These are phyloP conservation scores for Leuciscus waleckii DNA, from an alignment of 2,797 vertebrate genomes.

Conservation along the genomic window DNA sequence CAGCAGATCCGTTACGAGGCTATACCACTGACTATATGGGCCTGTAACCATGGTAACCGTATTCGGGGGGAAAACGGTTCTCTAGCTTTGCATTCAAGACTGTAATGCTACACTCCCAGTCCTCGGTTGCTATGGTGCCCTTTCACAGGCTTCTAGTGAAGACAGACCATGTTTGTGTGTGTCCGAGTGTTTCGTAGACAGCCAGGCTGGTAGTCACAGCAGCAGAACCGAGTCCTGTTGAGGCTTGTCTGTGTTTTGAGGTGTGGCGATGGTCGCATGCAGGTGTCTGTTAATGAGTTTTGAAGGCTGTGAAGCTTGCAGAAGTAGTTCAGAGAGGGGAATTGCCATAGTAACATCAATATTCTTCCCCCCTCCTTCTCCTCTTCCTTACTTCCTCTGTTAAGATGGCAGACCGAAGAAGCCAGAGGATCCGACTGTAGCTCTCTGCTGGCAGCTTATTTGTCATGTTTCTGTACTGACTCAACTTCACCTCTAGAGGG, in stretches of 20 bases:
- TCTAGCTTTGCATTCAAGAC: slow-evolving; percentile 33
- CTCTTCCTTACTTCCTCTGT: slow-evolving; percentile 48
- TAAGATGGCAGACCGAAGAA: slow-evolving; percentile 47
- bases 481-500: slow-evolving; percentile 37
- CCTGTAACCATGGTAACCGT: slow-evolving; percentile 41
- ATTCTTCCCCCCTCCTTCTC: slow-evolving; percentile 40
- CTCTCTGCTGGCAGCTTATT: slow-evolving; percentile 26
- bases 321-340: slow-evolving; percentile 68
- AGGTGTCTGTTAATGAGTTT: slow-evolving; percentile 65
- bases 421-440: slow-evolving; percentile 29
- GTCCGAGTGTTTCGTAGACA: neutral
- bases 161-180: slow-evolving; percentile 61
- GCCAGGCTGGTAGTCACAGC: slow-evolving; percentile 63
- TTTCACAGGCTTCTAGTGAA: slow-evolving; percentile 63
- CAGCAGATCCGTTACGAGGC: neutral
- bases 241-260: slow-evolving; percentile 61
- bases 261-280: slow-evolving; percentile 58
- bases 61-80: slow-evolving; percentile 8
- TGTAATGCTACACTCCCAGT: slow-evolving; percentile 3
- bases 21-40: neutral
- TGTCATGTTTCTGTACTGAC: slow-evolving; percentile 44
- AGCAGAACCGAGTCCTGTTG: slow-evolving; percentile 73
- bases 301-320: slow-evolving; percentile 75
- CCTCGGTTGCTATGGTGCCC: slow-evolving; percentile 41
- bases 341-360: slow-evolving; percentile 58